A percentile compares a stretch with the other conserved stretches of the same genome.
phyloP scores from a whole-genome alignment of 1,140 invertebrate species.

The Drosophila cardini region DNA sequence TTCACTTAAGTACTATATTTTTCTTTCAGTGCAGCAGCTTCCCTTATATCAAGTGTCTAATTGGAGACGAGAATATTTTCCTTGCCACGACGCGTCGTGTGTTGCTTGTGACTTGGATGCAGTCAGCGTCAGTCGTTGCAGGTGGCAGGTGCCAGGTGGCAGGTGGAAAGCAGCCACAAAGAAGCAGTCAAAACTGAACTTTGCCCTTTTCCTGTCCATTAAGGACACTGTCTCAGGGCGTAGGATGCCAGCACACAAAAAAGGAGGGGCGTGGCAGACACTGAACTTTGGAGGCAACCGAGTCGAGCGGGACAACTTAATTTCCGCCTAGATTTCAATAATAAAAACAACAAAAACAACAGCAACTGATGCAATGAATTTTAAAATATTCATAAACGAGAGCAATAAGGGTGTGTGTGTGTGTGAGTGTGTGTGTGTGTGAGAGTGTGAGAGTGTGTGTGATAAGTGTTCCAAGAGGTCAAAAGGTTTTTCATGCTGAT shows the following conservation, averaged over 20 bases:
- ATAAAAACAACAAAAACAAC: slow-evolving; percentile 50
- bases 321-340: slow-evolving; percentile 79
- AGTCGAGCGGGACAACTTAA: slow-evolving; percentile 75
- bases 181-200: slow-evolving; percentile 52
- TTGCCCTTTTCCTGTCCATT: slow-evolving; percentile 68
- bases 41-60: slow-evolving; percentile 1
- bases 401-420: slow-evolving; percentile 50
- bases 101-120: not conserved
- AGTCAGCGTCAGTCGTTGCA: not conserved
- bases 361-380: slow-evolving; percentile 62
- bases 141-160: not conserved
- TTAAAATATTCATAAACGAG: slow-evolving; percentile 79
- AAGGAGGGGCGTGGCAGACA: not conserved
- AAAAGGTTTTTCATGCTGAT: slow-evolving; percentile 59
- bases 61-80: not conserved
- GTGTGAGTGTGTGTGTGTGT: slow-evolving; percentile 15
- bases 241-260: slow-evolving; percentile 4
- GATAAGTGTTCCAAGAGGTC: slow-evolving; percentile 40
- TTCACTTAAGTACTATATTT: too few relatives aligned
- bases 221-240: slow-evolving; percentile 65
- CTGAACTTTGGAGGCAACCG: not conserved
- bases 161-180: slow-evolving; percentile 29
- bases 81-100: not conserved
- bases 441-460: slow-evolving; percentile 42
- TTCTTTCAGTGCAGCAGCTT: too few relatives aligned